Evolutionary conservation across 2,113 vertebrate genomes (phyloP).

Genomic region (Oxyura jamaicensis): DNA sequence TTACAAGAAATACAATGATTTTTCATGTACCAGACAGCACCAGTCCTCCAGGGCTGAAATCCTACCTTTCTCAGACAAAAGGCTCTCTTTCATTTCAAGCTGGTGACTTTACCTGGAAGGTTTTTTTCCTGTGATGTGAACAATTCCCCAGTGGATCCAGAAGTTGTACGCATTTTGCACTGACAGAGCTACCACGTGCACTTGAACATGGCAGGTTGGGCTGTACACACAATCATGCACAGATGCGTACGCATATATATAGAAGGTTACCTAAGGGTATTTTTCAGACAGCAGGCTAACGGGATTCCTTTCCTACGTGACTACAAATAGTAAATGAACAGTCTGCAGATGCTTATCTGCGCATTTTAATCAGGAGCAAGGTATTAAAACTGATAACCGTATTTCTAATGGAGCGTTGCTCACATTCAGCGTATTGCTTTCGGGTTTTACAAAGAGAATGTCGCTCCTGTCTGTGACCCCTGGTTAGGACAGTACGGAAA

Average conservation of each 20-base stretch:
- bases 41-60: neutral
- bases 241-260: neutral
- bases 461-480: neutral
- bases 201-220: neutral
- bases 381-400: neutral
- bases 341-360: neutral
- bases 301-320: neutral
- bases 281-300: neutral
- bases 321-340: constrained; percentile 1
- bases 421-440: neutral
- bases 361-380: neutral
- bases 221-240: neutral
- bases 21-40: neutral
- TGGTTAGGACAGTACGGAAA: neutral
- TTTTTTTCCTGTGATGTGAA: neutral
- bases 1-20: neutral
- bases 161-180: neutral
- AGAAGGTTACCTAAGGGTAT: neutral
- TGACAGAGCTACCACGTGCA: neutral
- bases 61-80: neutral
- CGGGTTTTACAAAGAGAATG: neutral
- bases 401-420: neutral
- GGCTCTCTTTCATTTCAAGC: neutral
- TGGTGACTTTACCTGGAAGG: neutral
- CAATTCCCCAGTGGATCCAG: neutral